These are phyloP conservation scores for Pollimyrus isidori DNA, from an alignment of 2,113 vertebrate genomes.

Conservation along the genomic window DNA sequence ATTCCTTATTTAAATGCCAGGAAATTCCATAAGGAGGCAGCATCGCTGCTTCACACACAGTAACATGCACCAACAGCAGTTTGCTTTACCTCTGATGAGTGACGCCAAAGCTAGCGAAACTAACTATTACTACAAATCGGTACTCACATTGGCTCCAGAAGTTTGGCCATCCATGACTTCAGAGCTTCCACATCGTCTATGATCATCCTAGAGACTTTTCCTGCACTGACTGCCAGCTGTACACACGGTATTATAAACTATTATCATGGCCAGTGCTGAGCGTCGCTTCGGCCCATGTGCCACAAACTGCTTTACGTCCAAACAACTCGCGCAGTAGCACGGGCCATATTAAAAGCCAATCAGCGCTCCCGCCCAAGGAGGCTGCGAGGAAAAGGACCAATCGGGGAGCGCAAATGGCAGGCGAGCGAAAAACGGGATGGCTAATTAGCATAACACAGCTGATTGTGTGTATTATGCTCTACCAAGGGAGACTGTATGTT, in stretches of 20 bases:
- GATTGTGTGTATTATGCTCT: background rate
- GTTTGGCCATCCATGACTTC: conserved; percentile 91
- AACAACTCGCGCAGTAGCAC: conserved; percentile 32
- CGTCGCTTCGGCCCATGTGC: conserved; percentile 26
- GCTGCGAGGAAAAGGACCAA: conserved; percentile 34
- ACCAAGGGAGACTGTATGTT: background rate
- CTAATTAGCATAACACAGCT: background rate
- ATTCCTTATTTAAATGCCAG: background rate
- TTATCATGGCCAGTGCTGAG: background rate
- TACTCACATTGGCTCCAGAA: conserved; percentile 91
- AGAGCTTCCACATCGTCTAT: conserved; percentile 92
- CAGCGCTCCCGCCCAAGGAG: background rate
- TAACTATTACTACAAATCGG: conserved; percentile 31
- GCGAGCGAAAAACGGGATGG: background rate
- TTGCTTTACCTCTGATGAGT: background rate
- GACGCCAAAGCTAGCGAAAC: too few species aligned
- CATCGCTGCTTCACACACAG: background rate
- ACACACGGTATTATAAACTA: background rate
- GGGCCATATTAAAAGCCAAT: conserved; percentile 35
- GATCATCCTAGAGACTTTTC: conserved; percentile 64
- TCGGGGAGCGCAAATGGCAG: background rate
- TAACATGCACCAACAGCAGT: background rate
- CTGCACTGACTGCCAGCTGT: background rate
- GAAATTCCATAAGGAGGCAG: background rate
- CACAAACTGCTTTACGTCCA: conserved; percentile 47